These are phyloP conservation scores for Asobara japonica DNA, from an alignment of 1,140 invertebrate genomes.

Conservation along the genomic window DNA sequence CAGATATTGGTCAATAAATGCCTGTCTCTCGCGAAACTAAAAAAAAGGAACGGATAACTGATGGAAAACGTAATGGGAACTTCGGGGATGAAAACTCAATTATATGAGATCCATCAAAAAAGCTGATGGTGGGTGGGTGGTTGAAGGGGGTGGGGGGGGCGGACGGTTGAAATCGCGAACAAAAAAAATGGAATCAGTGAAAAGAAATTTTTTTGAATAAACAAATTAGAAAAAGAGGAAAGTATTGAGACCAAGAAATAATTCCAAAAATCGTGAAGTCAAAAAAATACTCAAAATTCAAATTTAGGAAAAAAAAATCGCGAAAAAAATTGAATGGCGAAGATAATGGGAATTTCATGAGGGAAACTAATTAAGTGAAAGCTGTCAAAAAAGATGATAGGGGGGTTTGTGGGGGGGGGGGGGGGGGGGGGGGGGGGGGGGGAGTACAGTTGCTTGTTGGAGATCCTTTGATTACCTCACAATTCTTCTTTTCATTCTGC, in stretches of 20 bases:
- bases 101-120: background rate
- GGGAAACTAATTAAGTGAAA: background rate
- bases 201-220: too few species aligned
- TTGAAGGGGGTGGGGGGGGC: too few species aligned
- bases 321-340: slow-evolving; percentile 18
- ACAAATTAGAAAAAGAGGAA: too few species aligned
- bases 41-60: slow-evolving; percentile 25
- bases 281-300: too few species aligned
- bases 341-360: background rate
- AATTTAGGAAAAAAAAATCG: too few species aligned
- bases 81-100: slow-evolving; percentile 5
- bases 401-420: too few species aligned
- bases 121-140: too few species aligned
- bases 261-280: too few species aligned
- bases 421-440: too few species aligned
- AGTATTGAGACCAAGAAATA: too few species aligned
- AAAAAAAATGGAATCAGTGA: too few species aligned
- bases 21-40: slow-evolving; percentile 56
- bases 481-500: background rate
- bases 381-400: background rate
- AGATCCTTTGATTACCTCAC: background rate
- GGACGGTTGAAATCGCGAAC: too few species aligned
- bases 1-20: slow-evolving; percentile 61
- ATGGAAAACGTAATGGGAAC: background rate
- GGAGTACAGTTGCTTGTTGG: background rate